Conservation (phyloP, 2,113 vertebrate genomes). For the Pandion haliaetus region DNA sequence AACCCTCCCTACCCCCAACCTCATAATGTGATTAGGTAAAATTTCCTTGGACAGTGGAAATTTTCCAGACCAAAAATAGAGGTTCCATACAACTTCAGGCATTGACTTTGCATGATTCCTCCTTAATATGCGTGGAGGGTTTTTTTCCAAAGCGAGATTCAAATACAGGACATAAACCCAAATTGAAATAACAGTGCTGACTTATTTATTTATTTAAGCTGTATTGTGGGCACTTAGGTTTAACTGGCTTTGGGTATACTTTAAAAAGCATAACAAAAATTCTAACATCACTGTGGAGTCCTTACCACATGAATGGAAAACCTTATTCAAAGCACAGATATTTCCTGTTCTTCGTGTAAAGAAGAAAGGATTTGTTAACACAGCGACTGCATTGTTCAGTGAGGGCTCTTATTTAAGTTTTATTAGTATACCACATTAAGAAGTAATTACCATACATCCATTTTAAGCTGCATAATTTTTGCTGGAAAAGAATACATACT, state of each 20-base stretch:
- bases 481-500: neutral
- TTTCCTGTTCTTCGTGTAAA: conserved; percentile 25
- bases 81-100: neutral
- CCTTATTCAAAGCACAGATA: conserved; percentile 9
- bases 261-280: neutral
- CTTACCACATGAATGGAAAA: conserved; percentile 1
- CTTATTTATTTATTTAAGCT: neutral
- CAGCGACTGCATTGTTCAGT: neutral
- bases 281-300: neutral
- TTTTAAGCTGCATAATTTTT: neutral
- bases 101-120: neutral
- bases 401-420: neutral
- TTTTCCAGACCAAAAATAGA: neutral
- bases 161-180: neutral
- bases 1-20: neutral
- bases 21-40: neutral
- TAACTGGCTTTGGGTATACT: neutral
- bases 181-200: neutral
- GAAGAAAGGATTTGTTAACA: neutral
- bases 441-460: neutral
- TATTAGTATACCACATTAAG: neutral
- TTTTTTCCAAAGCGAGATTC: neutral
- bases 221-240: neutral
- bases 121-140: neutral
- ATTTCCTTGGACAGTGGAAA: neutral